phyloP scores from a whole-genome alignment of 2,113 vertebrate species.

The Tamias sibiricus region DNA sequence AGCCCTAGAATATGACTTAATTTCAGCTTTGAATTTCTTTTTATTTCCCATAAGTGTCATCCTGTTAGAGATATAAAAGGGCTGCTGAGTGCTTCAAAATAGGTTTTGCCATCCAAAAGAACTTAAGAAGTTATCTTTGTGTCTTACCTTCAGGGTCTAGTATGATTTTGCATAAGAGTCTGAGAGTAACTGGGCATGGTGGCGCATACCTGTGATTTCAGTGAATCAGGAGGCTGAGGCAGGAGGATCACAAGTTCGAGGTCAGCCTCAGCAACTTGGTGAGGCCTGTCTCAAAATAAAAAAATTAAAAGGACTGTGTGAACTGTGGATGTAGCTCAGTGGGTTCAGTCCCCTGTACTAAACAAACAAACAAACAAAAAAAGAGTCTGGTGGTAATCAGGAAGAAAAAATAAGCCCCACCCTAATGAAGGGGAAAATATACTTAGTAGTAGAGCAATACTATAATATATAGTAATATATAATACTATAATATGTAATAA shows the following conservation, averaged over 20 bases:
- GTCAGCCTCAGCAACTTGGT: no score
- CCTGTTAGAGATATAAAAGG: slow-evolving; percentile 2
- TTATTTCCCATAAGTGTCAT: neutral
- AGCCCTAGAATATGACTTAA: slow-evolving; percentile 45
- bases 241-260: no score
- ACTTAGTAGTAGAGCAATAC: neutral
- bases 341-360: no score
- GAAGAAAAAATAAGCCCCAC: neutral
- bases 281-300: no score
- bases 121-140: neutral
- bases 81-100: neutral
- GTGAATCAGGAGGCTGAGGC: no score
- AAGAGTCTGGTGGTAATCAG: neutral
- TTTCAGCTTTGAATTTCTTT: slow-evolving; percentile 47
- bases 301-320: no score
- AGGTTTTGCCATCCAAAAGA: slow-evolving; percentile 18
- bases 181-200: neutral
- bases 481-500: no score
- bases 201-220: no score
- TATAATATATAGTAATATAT: no score
- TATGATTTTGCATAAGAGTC: slow-evolving; percentile 25
- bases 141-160: neutral
- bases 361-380: no score
- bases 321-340: no score
- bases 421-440: slow-evolving; percentile 11